phyloP scores from a whole-genome alignment of 2,797 vertebrate genomes.

The Pelodytes ibericus region DNA sequence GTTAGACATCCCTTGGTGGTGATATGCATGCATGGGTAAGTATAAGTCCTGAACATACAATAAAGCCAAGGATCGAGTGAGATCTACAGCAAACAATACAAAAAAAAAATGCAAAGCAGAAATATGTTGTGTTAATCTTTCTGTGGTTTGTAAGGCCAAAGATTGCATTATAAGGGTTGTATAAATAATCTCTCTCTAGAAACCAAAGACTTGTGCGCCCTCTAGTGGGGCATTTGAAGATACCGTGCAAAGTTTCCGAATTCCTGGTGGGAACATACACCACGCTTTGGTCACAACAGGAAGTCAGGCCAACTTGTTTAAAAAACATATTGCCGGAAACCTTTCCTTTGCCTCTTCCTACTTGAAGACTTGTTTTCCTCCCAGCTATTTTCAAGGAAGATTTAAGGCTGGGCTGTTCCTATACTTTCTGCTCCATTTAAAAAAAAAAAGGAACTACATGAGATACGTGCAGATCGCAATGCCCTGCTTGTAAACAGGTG shows the following conservation, averaged over 20 bases:
- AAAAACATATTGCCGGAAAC: slow-evolving; percentile 53
- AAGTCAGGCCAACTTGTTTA: slow-evolving; percentile 50
- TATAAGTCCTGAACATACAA: too few relatives aligned
- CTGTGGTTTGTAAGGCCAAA: too few relatives aligned
- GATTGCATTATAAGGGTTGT: too few relatives aligned
- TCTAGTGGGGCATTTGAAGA: not conserved
- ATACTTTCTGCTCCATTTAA: not conserved
- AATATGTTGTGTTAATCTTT: too few relatives aligned
- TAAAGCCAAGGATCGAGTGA: too few relatives aligned
- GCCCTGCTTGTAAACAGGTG: not conserved
- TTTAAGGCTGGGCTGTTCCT: slow-evolving; percentile 16
- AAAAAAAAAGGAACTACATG: not conserved
- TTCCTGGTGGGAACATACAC: slow-evolving; percentile 36
- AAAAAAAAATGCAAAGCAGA: too few relatives aligned
- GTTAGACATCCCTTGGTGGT: too few relatives aligned
- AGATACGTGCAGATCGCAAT: slow-evolving; percentile 11
- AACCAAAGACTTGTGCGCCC: not conserved
- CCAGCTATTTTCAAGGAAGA: slow-evolving; percentile 34
- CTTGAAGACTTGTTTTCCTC: slow-evolving; percentile 45
- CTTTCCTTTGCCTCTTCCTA: slow-evolving; percentile 52
- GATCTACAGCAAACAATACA: too few relatives aligned
- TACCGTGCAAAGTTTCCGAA: not conserved
- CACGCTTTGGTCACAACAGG: slow-evolving; percentile 45
- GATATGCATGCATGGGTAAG: too few relatives aligned
- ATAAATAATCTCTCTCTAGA: not conserved